Percentiles rank a stretch among this genome's conserved stretches.
Conservation (phyloP, 2,113 vertebrate species). For the Aspidoscelis tigris region DNA sequence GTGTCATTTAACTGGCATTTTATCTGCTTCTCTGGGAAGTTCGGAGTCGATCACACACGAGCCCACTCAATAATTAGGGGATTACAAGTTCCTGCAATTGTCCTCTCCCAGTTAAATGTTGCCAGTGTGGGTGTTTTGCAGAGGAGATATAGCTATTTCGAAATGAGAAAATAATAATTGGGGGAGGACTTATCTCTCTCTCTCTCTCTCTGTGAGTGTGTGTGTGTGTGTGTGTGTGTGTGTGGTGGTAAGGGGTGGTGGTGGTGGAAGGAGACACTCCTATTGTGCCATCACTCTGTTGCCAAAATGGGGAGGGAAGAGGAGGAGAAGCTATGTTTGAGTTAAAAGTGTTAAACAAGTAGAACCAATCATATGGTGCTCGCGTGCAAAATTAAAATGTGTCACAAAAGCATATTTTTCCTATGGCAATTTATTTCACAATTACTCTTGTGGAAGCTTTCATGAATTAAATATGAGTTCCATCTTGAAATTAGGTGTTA, state of each 20-base stretch:
- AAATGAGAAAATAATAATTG: slow-evolving; percentile 37
- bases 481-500: slow-evolving; percentile 99
- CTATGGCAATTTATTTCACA: slow-evolving; percentile 98
- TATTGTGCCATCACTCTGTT: slow-evolving; percentile 69
- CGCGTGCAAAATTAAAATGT: slow-evolving; percentile 89
- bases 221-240: no score
- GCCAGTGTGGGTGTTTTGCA: slow-evolving; percentile 55
- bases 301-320: neutral
- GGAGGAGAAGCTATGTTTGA: slow-evolving; percentile 79
- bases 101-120: slow-evolving; percentile 52
- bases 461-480: slow-evolving; percentile 99
- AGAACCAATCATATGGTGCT: slow-evolving; percentile 80
- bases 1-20: slow-evolving; percentile 80
- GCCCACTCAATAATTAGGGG: slow-evolving; percentile 75
- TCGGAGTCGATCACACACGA: slow-evolving; percentile 71
- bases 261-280: slow-evolving; percentile 52
- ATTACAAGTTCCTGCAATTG: slow-evolving; percentile 73
- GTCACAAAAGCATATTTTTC: slow-evolving; percentile 92
- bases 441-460: slow-evolving; percentile 96
- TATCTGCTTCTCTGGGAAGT: slow-evolving; percentile 78
- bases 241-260: neutral
- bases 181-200: slow-evolving; percentile 23
- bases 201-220: no score
- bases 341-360: slow-evolving; percentile 85
- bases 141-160: slow-evolving; percentile 46